phyloP scores from a whole-genome alignment of 2,888 invertebrate genomes.

The Cephus pygmeus region DNA sequence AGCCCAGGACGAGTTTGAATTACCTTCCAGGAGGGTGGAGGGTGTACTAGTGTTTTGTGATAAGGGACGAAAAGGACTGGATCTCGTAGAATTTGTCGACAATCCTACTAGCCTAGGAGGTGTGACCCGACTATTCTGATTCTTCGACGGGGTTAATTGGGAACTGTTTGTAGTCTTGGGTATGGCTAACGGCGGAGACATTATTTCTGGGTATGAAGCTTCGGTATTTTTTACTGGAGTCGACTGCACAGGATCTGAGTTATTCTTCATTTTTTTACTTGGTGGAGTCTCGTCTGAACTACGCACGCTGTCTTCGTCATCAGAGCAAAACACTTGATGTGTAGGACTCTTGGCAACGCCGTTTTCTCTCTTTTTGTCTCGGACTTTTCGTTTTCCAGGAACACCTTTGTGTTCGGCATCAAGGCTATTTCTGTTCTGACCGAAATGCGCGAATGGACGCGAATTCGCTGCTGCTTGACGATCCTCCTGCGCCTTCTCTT shows the following conservation, averaged over 20 bases:
- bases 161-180: slow-evolving; percentile 45
- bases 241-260: slow-evolving; percentile 27
- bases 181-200: slow-evolving; percentile 62
- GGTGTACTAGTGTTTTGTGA: slow-evolving; percentile 29
- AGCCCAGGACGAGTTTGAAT: slow-evolving; percentile 87
- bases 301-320: slow-evolving; percentile 43
- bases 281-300: slow-evolving; percentile 47
- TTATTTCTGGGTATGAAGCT: slow-evolving; percentile 53
- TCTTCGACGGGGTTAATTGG: slow-evolving; percentile 35
- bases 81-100: slow-evolving; percentile 26
- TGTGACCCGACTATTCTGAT: slow-evolving; percentile 20
- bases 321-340: slow-evolving; percentile 35
- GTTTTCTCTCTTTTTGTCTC: slow-evolving; percentile 50
- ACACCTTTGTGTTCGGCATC: slow-evolving; percentile 52
- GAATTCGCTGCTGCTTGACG: slow-evolving; percentile 50
- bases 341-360: slow-evolving; percentile 43
- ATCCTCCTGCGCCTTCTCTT: slow-evolving; percentile 69
- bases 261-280: slow-evolving; percentile 48
- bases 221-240: slow-evolving; percentile 49
- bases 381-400: slow-evolving; percentile 58
- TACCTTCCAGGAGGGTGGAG: slow-evolving; percentile 48
- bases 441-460: slow-evolving; percentile 72
- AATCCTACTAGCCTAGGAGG: slow-evolving; percentile 25
- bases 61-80: slow-evolving; percentile 28
- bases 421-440: slow-evolving; percentile 48